Evolutionary conservation across 2,113 vertebrate genomes (phyloP).

Genomic region (Gila orcuttii): DNA sequence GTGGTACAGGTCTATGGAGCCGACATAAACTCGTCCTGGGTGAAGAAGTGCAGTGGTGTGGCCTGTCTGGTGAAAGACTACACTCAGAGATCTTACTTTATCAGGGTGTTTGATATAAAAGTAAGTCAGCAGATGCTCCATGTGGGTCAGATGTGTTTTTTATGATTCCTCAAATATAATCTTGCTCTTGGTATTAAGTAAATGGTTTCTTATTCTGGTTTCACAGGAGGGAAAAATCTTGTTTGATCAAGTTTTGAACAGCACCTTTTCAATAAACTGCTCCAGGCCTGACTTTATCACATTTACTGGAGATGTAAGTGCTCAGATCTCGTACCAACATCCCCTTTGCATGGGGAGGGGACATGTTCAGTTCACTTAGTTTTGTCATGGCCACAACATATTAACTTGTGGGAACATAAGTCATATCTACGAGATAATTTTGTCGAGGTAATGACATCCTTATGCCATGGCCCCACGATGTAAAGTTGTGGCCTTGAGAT

Average conservation of each 20-base stretch:
- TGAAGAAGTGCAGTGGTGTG: conserved; percentile 92
- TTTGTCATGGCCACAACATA: too few relatives aligned
- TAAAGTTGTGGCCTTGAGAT: too few relatives aligned
- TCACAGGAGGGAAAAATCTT: conserved; percentile 85
- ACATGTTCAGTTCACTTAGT: too few relatives aligned
- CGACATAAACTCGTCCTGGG: conserved; percentile 89
- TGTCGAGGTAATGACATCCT: too few relatives aligned
- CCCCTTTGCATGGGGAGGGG: neutral
- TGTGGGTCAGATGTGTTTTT: neutral
- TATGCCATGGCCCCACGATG: too few relatives aligned
- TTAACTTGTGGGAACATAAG: too few relatives aligned
- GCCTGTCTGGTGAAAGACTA: conserved; percentile 98
- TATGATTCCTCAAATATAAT: neutral
- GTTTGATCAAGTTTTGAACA: conserved; percentile 96
- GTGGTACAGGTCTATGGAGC: conserved; percentile 91
- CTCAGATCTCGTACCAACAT: neutral
- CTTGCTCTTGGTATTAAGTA: neutral
- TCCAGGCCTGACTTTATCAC: conserved; percentile 91
- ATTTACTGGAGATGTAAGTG: conserved; percentile 91
- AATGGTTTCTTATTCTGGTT: neutral
- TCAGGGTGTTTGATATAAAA: conserved; percentile 94
- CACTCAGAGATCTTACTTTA: conserved; percentile 92
- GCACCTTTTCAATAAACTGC: conserved; percentile 83
- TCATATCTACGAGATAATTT: too few relatives aligned
- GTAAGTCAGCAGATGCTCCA: conserved; percentile 69